Base-by-base conservation (phyloP, 1,140 invertebrate species). In the Gyrodactylus bullatarudis region DNA sequence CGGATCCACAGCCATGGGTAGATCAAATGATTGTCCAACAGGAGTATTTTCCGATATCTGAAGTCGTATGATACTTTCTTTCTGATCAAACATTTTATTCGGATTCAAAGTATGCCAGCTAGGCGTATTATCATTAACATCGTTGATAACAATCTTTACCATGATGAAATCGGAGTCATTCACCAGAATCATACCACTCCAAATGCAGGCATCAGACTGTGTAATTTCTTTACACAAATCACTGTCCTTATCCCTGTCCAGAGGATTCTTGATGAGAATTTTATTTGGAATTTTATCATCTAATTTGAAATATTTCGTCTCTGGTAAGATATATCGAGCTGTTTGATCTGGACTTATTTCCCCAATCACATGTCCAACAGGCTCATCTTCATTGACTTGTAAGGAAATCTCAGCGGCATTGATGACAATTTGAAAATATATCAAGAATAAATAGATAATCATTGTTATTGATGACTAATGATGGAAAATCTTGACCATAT, bases 101-200 rank as follows among this genome's bases (percentile, higher is more conserved):
- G 68, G 1, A 2, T 20, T 20, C 1, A 68, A 21, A 16, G 1
- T 25, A 1, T 21, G 24, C 70, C 70, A 71, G 16, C 20, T 20
- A 1, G 70, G 70, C 20, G 8, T n/a, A 71, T 71, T 71, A 25
- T 71, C 70, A n/a, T 71, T 71, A 1, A 71, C 21, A 71, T 71
- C 70, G 16, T 71, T 26, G n/a, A 71, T 71, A 1, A 71, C 23
- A 1, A 71, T 26, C 23, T 24, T 19, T 1, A 71, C 21, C 22
- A n/a, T 71, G 20, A 71, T 71, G 23, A 25, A 1, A 1, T 16
- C 20, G 20, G 70, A 25, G 20, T 25, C 20, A 71, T 24, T 23
- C 24, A 26, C 2, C 23, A 21, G 24, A n/a, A 71, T 24, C 1
- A 71, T 23, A 8, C 24, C 21, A 1, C 20, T 71, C 23, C 21